Conservation (phyloP, 2,888 invertebrate genomes). For the Stenolophus ochropezus region DNA sequence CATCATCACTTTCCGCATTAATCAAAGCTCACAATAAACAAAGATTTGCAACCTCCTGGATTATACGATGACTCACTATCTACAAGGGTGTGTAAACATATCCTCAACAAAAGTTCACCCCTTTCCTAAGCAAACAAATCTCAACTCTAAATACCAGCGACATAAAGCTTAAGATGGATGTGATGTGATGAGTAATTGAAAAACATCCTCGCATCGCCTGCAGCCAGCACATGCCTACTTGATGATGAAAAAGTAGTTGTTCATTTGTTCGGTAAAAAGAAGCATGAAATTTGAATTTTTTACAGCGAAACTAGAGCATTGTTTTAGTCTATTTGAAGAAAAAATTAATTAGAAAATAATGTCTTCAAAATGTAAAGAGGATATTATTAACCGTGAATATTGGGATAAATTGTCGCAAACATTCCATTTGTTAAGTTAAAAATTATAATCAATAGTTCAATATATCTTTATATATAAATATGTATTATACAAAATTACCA, state of each 20-base stretch:
- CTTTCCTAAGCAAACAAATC: not conserved
- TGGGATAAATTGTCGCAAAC: not conserved
- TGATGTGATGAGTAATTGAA: slow-evolving; percentile 27
- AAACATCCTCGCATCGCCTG: slow-evolving; percentile 26
- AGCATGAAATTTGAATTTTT: not conserved
- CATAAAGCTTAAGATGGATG: not conserved
- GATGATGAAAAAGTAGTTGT: slow-evolving; percentile 29
- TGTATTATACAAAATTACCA: no score
- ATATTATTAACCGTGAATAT: not conserved
- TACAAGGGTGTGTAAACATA: not conserved
- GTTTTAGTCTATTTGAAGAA: not conserved
- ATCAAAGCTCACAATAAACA: not conserved
- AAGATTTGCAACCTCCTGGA: not conserved
- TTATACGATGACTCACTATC: not conserved
- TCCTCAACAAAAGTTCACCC: not conserved
- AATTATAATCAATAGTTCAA: no score
- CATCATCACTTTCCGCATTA: not conserved
- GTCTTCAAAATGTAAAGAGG: not conserved
- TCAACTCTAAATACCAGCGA: not conserved
- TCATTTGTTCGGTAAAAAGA: slow-evolving; percentile 1
- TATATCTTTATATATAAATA: no score
- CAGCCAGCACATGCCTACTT: slow-evolving; percentile 17
- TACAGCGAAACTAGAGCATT: not conserved
- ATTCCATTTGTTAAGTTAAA: no score
- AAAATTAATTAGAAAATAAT: slow-evolving; percentile 25